Evolutionary conservation across 2,797 vertebrate genomes (phyloP).

Genomic region (Crenichthys baileyi): DNA sequence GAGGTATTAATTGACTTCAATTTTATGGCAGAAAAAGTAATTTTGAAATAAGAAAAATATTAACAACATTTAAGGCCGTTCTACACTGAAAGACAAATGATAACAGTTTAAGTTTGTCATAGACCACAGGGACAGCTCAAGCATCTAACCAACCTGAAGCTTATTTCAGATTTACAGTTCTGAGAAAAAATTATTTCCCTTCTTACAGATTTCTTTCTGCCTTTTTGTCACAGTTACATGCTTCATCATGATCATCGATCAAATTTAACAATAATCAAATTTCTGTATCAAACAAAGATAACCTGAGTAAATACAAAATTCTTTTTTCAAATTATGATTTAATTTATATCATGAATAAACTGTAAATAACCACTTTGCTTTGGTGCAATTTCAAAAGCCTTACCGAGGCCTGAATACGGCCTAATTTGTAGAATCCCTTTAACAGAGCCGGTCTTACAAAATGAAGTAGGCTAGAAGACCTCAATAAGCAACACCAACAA

Average conservation of each 20-base stretch:
- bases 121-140: neutral
- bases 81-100: neutral
- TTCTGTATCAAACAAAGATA: neutral
- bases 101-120: neutral
- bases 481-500: neutral
- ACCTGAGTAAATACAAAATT: neutral
- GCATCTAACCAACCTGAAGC: neutral
- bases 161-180: neutral
- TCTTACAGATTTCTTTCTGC: neutral
- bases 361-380: no score
- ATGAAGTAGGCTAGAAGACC: neutral
- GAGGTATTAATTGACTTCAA: conserved; percentile 80
- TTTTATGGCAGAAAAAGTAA: no score
- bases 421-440: neutral
- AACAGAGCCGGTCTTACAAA: neutral
- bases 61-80: no score
- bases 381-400: no score
- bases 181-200: neutral
- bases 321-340: neutral
- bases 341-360: neutral
- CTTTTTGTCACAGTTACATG: neutral
- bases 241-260: neutral
- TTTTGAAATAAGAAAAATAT: no score
- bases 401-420: no score
- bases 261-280: neutral